Percentiles rank a stretch among this genome's conserved stretches.
Conservation (phyloP, 2,113 vertebrate species). For the Mobula hypostoma region DNA sequence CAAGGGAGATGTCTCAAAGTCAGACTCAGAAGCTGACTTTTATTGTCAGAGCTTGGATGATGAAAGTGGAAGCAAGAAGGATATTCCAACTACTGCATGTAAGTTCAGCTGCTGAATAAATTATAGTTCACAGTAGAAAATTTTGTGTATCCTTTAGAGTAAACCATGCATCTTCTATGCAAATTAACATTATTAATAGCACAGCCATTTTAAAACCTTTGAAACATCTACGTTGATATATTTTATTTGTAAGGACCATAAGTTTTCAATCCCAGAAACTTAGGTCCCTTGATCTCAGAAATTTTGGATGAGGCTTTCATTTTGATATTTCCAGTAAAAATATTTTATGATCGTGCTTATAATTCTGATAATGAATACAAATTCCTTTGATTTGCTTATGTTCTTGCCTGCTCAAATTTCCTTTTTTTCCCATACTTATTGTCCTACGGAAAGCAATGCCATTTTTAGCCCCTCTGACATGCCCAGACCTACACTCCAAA, state of each 20-base stretch:
- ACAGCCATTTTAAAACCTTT: background rate
- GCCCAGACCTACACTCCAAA: too few species aligned
- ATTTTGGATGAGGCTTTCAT: background rate
- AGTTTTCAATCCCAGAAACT: background rate
- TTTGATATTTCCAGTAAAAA: background rate
- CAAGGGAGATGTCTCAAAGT: slow-evolving; percentile 84
- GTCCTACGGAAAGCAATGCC: background rate
- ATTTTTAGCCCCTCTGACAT: too few species aligned
- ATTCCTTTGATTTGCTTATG: too few species aligned
- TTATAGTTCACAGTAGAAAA: background rate
- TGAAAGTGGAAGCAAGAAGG: slow-evolving; percentile 74
- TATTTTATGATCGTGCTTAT: background rate
- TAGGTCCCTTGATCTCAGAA: background rate
- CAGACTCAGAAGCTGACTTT: slow-evolving; percentile 77
- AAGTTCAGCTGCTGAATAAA: slow-evolving; percentile 49
- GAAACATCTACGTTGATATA: background rate
- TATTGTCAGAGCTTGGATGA: slow-evolving; percentile 75
- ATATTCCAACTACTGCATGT: slow-evolving; percentile 71
- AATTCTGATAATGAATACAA: background rate
- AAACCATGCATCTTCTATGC: background rate
- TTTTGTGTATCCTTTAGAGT: background rate
- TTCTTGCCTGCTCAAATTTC: background rate
- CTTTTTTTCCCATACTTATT: background rate
- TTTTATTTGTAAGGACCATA: background rate
- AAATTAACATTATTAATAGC: background rate